Percentiles rank a stretch among this genome's conserved stretches.
phyloP scores from a whole-genome alignment of 2,797 vertebrate genomes.

The Hippoglossus hippoglossus region DNA sequence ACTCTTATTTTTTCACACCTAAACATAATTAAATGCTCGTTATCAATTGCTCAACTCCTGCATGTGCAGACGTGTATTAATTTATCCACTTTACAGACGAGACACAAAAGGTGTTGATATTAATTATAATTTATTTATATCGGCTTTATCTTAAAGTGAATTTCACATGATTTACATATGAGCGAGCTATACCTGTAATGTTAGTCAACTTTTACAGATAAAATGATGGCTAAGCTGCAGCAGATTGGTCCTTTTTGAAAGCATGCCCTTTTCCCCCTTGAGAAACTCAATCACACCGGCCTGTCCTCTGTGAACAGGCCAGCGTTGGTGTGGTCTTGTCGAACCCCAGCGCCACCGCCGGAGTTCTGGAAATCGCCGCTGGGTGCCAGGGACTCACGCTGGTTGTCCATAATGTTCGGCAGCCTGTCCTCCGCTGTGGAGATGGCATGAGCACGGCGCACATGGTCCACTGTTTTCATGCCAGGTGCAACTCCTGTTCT shows the following conservation, averaged over 20 bases:
- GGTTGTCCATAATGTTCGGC: conserved; percentile 71
- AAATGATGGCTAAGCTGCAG: not conserved
- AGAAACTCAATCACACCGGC: conserved; percentile 1
- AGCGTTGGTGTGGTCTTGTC: conserved; percentile 55
- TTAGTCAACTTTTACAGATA: not conserved
- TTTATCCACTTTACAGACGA: too few relatives aligned
- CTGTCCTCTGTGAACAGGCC: conserved; percentile 15
- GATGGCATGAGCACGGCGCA: conserved; percentile 62
- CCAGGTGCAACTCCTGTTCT: conserved; percentile 70
- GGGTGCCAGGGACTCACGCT: conserved; percentile 68
- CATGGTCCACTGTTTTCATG: conserved; percentile 68
- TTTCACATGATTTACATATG: too few relatives aligned
- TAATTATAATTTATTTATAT: not conserved
- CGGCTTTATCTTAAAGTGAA: too few relatives aligned
- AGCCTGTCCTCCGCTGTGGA: conserved; percentile 64
- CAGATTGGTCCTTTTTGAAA: not conserved
- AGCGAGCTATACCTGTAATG: not conserved
- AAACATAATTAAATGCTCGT: not conserved
- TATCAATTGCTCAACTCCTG: not conserved
- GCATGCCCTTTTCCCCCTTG: conserved; percentile 6
- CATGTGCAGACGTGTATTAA: not conserved
- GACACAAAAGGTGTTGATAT: not conserved
- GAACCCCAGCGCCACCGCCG: conserved; percentile 30
- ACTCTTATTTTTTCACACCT: not conserved
- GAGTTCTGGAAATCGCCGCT: conserved; percentile 32